Evolutionary conservation across 2,797 vertebrate genomes (phyloP).

Genomic region (Rhadinocentrus ornatus): DNA sequence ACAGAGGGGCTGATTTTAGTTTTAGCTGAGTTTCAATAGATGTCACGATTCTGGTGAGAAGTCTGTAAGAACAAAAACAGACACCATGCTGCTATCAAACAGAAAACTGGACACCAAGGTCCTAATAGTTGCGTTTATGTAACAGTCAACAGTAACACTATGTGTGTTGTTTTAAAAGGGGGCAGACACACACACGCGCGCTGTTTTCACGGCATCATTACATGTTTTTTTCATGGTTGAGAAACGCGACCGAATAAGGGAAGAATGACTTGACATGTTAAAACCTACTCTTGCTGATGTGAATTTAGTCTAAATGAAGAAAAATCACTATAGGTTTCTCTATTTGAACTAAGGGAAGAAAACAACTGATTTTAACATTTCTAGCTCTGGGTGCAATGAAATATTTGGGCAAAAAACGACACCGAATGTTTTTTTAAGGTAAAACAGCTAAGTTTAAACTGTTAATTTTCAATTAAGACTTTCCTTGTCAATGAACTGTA

Average conservation of each 20-base stretch:
- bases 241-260: no score
- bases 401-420: background rate
- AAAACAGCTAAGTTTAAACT: background rate
- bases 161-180: no score
- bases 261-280: no score
- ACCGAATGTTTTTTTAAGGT: background rate
- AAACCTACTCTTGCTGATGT: no score
- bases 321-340: background rate
- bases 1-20: background rate
- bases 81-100: background rate
- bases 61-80: conserved; percentile 44
- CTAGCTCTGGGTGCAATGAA: background rate
- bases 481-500: background rate
- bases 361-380: background rate
- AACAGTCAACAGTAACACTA: no score
- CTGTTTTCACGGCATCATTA: no score
- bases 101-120: background rate
- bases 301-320: background rate
- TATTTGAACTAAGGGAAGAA: background rate
- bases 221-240: no score
- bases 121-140: background rate
- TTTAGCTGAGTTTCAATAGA: conserved; percentile 31
- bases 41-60: conserved; percentile 49
- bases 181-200: no score
- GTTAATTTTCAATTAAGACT: background rate